Base-by-base conservation (phyloP, 2,797 vertebrate genomes). In the Cryptoblepharus egeriae region DNA sequence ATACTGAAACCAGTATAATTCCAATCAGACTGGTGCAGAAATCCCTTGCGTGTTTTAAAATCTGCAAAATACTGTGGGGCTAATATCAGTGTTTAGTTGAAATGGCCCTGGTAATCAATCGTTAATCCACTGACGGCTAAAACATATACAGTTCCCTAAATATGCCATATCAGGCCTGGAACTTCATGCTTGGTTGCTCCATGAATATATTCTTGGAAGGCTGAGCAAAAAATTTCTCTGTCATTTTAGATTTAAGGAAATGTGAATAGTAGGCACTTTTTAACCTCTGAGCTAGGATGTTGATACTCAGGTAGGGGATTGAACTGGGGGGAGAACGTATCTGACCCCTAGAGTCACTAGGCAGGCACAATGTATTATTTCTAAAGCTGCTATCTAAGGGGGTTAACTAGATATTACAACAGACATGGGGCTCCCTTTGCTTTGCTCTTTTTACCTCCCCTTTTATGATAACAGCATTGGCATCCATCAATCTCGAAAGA, bases 81-180 rank as follows among this genome's bases (percentile, higher is more conserved):
- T 71, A 26, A 26, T 52, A 42, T 57, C 28, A 72, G 15, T 55
- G 32, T 71, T 77, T 83, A 77, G 60, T 77, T 72, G 72, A 45
- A 77, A 45, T 45, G 71, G 75, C 69, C 55, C 68, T 57, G 61
- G 58, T 77, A 77, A 71, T 83, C 68, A 72, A 77, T 77, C 49
- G 64, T 78, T 39, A 78, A 83, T 72, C 68, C 28, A 35, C 24
- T 65, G 60, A 72, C 11, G 26, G 60, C 55, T 77, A 65, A 77
- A 86, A 74, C 87, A 86, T 80, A 85, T 71, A 81, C 61, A 32
- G 10, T 81, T 75, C 15, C 68, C 67, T n/a, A 68, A 39, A 74
- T 83, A 84, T 80, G 81, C 86, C 76, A 82, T 30, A 80, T 63
- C 84, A 70, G 82, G 82, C 24, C 87, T 84, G 76, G 65, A 7